Evolutionary conservation across 2,888 invertebrate species (phyloP), one percentile per base, ranked within the genome.

Genomic region (Spodoptera picta): DNA sequence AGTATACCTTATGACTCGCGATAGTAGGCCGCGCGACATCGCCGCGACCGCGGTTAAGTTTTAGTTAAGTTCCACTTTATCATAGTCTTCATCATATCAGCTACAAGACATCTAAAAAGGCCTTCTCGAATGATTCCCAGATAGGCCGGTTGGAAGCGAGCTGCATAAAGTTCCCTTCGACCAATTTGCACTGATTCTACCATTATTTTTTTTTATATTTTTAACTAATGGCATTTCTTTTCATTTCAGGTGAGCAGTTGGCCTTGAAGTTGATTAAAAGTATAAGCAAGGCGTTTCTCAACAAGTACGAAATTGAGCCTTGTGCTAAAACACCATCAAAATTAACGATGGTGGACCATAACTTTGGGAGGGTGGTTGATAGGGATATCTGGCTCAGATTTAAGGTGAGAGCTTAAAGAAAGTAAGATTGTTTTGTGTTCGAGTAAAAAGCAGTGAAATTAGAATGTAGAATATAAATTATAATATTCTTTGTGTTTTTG

Each of bases 331-430:
- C 93, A 0, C 91, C 92, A 0, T 59, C 76, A 0, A 64, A 75
- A 6, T 73, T 94, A 0, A 76, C 78, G 0, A 69, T 90, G 49
- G 75, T 79, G 0, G 94, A 94, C 59, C 86, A 90, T 65, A 87
- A 91, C 79, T 93, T 92, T 36, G 84, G 84, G 2, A 86, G 93
- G 69, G 79, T 89, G 0, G 73, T 94, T 0, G 83, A 87, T 24
- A 77, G 75, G 41, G 89, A 92, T 61, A 76, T 94, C 43, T 93
- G 91, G 92, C 75, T 93, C 1, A 86, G 84, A 67, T 91, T 94
- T 64, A 85, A 82, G 10, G 77, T 82, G 12, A 74, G 78, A 44
- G 55, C 52, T 11, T 78, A 68, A 52, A 7, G 6, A 1, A 41
- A 10, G 5, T 14, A 9, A 23, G 1, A 7, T 11, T 23, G 12